Evolutionary conservation across 2,113 vertebrate species (phyloP).

Genomic region (Tachysurus fulvidraco): DNA sequence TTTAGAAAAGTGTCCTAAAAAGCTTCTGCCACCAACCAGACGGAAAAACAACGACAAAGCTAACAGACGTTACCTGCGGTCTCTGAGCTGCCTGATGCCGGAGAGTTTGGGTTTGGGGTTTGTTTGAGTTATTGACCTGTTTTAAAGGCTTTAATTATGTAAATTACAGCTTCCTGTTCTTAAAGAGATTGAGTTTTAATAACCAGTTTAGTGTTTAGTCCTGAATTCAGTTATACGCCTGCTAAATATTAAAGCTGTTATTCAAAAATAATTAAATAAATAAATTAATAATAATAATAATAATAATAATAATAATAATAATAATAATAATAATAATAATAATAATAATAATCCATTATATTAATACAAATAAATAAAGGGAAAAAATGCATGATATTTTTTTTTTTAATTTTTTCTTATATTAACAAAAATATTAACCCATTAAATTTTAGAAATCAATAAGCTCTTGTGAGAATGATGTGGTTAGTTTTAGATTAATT

Average conservation of each 20-base stretch:
- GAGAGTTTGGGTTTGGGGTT: not conserved
- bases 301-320: not conserved
- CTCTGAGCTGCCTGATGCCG: not conserved
- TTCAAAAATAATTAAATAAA: not conserved
- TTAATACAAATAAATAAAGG: no score
- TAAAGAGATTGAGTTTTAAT: not conserved
- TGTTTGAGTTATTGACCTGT: not conserved
- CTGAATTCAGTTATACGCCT: not conserved
- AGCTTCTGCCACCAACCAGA: not conserved
- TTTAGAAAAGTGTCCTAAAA: not conserved
- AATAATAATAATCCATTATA: no score
- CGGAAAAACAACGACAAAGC: not conserved
- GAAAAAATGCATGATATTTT: no score
- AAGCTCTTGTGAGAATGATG: no score
- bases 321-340: no score
- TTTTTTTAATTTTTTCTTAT: no score
- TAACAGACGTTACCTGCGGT: not conserved
- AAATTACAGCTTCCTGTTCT: constrained; percentile 14
- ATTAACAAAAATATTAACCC: no score
- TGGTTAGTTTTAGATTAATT: no score
- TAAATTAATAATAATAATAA: not conserved
- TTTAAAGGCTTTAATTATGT: not conserved
- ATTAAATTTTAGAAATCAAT: no score
- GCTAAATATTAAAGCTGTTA: not conserved
- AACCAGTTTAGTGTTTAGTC: not conserved